Evolutionary conservation across 1,140 invertebrate species (phyloP).

Genomic region (Eulimnadia texana): DNA sequence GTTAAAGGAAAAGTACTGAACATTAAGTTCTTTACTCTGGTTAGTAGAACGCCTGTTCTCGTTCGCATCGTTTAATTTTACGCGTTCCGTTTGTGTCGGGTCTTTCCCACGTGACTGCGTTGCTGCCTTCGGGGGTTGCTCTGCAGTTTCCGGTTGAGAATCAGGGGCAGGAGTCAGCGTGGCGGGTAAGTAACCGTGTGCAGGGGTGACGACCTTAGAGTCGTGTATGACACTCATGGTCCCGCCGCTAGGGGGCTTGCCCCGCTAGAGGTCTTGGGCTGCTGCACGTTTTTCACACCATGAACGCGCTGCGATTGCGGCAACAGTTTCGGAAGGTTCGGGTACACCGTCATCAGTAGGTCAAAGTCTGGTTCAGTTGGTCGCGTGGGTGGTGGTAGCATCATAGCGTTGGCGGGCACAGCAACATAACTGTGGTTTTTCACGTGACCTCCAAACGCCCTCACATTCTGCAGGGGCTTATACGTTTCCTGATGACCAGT

Average conservation of each 20-base stretch:
- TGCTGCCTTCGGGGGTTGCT: background rate
- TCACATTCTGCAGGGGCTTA: background rate
- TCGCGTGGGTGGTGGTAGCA: background rate
- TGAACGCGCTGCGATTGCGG: background rate
- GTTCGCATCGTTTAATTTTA: background rate
- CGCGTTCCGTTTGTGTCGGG: background rate
- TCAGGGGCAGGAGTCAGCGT: background rate
- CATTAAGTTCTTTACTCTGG: background rate
- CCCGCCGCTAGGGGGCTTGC: background rate
- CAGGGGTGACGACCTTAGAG: background rate
- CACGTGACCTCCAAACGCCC: background rate
- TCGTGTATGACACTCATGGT: conserved; percentile 9
- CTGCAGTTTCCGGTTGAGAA: background rate
- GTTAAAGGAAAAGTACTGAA: background rate
- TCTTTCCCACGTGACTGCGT: background rate
- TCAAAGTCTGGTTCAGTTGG: background rate
- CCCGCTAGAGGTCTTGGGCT: background rate
- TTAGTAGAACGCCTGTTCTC: background rate
- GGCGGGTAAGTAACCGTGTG: conserved; percentile 7
- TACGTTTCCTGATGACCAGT: background rate
- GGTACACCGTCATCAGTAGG: conserved; percentile 5
- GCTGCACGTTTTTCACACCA: background rate
- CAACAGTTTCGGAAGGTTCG: conserved; percentile 1
- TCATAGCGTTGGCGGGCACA: background rate
- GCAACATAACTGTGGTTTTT: background rate